Evolutionary conservation across 2,888 invertebrate species (phyloP), one percentile per base, ranked within the genome.

Genomic region (Acanthoscelides obtectus): DNA sequence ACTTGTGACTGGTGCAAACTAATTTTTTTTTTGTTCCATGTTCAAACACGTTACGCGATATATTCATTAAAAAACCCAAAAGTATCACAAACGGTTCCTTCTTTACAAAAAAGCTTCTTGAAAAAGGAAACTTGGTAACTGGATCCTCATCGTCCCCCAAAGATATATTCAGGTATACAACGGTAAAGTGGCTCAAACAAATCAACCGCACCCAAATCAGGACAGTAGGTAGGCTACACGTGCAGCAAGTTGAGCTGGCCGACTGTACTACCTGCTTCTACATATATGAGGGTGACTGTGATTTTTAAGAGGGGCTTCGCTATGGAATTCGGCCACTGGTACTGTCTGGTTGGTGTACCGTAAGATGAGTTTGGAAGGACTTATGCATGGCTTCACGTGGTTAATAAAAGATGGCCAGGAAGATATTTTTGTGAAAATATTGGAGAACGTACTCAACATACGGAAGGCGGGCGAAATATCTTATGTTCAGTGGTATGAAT

Each of bases 241-340:
- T 45, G 1, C 17, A 45, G 5, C 45, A 1, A 45, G 45, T 3
- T 45, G 45, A 45, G 17, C 17, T 45, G 45, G 1, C 12, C 45
- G 12, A 12, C 45, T 73, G 73, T 75, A 74, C 74, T 73, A 72
- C 75, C 71, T 71, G 67, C 69, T 64, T 71, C 25, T 71, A 64
- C 67, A 67, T 71, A 64, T 72, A 70, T 69, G 72, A 74, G 72
- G 70, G 72, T 71, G 71, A 71, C 72, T 71, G 73, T 73, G 75
- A 73, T 75, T 75, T 67, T 71, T 65, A 22, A 71, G 64, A 64
- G 68, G 63, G 45, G 45, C 45, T 45, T 45, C 45, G 45, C 45
- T 45, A 45, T 45, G 45, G 45, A 45, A 45, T 45, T 45, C 45
- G 45, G 45, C 45, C 45, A 45, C 45, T 45, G 45, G 45, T 45